Evolutionary conservation across 2,797 vertebrate species (phyloP).

Genomic region (Emys orbicularis): DNA sequence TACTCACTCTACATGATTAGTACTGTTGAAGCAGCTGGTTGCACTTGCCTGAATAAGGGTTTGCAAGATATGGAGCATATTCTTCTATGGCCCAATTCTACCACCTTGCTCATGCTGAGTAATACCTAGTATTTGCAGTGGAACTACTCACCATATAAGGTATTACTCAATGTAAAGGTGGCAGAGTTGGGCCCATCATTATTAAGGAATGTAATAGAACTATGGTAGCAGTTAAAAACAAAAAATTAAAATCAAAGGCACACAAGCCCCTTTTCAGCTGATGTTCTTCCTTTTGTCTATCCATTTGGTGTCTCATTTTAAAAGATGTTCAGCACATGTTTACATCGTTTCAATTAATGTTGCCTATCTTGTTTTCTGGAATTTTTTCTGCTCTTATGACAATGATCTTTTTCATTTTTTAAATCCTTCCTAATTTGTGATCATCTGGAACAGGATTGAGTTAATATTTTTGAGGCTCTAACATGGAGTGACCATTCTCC

Average conservation of each 20-base stretch:
- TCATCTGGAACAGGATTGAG: neutral
- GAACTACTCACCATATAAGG: neutral
- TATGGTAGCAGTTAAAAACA: neutral
- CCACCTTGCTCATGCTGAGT: neutral
- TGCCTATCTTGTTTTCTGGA: neutral
- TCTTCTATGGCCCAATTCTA: neutral
- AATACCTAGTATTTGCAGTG: neutral
- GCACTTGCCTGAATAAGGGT: neutral
- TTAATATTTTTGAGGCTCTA: neutral
- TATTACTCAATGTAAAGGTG: no score
- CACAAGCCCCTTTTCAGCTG: neutral
- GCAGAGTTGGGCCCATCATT: neutral
- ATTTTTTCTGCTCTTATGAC: rapidly evolving
- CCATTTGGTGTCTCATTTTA: neutral
- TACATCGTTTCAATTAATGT: neutral
- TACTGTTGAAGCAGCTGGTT: neutral
- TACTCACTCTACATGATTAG: neutral
- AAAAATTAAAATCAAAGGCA: neutral
- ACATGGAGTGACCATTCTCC: neutral
- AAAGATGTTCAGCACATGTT: rapidly evolving
- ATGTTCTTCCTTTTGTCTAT: neutral
- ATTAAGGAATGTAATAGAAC: neutral
- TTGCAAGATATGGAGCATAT: neutral
- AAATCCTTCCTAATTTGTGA: rapidly evolving
- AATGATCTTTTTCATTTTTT: rapidly evolving